phyloP scores from a whole-genome alignment of 2,113 vertebrate species.

The Larimichthys polyactis region DNA sequence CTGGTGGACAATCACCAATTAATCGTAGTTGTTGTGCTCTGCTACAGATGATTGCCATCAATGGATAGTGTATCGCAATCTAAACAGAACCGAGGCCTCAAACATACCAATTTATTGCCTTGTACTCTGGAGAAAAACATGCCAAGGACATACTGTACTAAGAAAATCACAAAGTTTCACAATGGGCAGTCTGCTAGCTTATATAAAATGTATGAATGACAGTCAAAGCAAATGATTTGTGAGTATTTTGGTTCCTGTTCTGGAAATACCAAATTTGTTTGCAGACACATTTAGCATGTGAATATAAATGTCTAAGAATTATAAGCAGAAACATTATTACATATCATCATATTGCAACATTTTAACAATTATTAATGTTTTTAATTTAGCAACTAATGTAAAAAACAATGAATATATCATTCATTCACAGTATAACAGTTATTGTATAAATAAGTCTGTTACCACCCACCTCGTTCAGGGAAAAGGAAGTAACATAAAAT shows the following conservation, averaged over 20 bases:
- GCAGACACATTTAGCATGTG: background rate
- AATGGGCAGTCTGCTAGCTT: background rate
- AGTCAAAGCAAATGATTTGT: slow-evolving; percentile 8
- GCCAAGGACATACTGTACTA: slow-evolving; percentile 40
- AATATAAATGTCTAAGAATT: too few relatives aligned
- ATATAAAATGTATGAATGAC: slow-evolving; percentile 37
- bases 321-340: too few relatives aligned
- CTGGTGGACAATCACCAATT: slow-evolving; percentile 75
- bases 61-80: slow-evolving; percentile 41
- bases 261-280: slow-evolving; percentile 10
- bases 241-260: background rate
- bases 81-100: slow-evolving; percentile 43
- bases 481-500: too few relatives aligned
- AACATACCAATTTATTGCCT: slow-evolving; percentile 49
- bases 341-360: too few relatives aligned
- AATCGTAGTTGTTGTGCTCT: slow-evolving; percentile 61
- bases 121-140: slow-evolving; percentile 26
- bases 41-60: slow-evolving; percentile 70
- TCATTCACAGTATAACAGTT: too few relatives aligned
- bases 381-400: too few relatives aligned
- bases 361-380: too few relatives aligned
- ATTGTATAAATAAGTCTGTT: too few relatives aligned
- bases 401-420: too few relatives aligned
- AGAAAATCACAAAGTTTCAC: slow-evolving; percentile 42
- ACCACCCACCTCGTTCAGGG: too few relatives aligned